These are phyloP conservation scores for Lycocerus yunnanus DNA, from an alignment of 2,888 invertebrate genomes.

Conservation along the genomic window DNA sequence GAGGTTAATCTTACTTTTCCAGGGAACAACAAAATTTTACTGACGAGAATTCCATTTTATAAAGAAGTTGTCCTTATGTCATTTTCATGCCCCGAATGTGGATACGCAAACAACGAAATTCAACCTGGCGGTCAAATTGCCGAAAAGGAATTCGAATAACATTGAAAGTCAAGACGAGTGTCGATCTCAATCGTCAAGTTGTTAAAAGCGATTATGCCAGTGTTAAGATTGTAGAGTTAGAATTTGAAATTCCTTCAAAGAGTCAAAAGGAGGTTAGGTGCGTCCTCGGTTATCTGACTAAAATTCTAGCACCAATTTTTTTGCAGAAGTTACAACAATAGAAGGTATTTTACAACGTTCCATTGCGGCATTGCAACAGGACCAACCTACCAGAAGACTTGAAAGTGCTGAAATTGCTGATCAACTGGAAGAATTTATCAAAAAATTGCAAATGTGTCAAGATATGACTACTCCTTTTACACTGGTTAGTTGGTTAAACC, in stretches of 20 bases:
- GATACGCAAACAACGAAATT: slow-evolving; percentile 88
- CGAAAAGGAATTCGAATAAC: slow-evolving; percentile 71
- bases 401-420: slow-evolving; percentile 75
- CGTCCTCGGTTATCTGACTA: background rate
- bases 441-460: slow-evolving; percentile 65
- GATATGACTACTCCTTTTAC: slow-evolving; percentile 68
- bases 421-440: slow-evolving; percentile 79
- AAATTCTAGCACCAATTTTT: slow-evolving; percentile 25
- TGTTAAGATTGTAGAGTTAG: slow-evolving; percentile 81
- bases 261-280: slow-evolving; percentile 80
- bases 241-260: slow-evolving; percentile 87
- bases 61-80: slow-evolving; percentile 94
- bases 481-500: slow-evolving; percentile 57
- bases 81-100: slow-evolving; percentile 89
- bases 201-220: slow-evolving; percentile 81
- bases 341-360: slow-evolving; percentile 87
- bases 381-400: slow-evolving; percentile 70
- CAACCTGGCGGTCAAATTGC: slow-evolving; percentile 85
- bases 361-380: slow-evolving; percentile 76
- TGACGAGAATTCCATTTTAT: slow-evolving; percentile 94
- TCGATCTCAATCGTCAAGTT: slow-evolving; percentile 83
- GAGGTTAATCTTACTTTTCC: slow-evolving; percentile 18
- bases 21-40: slow-evolving; percentile 86
- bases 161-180: slow-evolving; percentile 60
- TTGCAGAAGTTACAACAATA: slow-evolving; percentile 88